phyloP scores from a whole-genome alignment of 92 coral and sea anemone genomes.

The Porites divaricata region DNA sequence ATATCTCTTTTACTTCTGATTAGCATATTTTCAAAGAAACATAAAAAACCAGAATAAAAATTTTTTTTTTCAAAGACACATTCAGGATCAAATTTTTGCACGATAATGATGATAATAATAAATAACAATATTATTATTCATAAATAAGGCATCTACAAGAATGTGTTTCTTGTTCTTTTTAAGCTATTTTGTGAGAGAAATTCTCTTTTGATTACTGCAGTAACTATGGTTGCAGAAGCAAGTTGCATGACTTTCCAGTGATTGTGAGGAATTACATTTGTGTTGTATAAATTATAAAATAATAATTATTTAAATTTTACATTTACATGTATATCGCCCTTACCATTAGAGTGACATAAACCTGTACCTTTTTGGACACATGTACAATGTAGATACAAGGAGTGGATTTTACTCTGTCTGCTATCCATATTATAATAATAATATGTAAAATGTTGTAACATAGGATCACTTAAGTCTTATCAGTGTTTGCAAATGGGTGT shows the following conservation, averaged over 20 bases:
- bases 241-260: background rate
- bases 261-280: too few species aligned
- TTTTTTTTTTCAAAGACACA: too few species aligned
- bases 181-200: background rate
- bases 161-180: background rate
- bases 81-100: too few species aligned
- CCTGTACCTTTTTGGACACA: background rate
- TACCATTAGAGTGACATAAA: background rate
- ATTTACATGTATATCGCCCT: background rate
- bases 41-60: too few species aligned
- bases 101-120: too few species aligned
- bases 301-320: constrained; percentile 31
- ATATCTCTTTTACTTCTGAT: too few species aligned
- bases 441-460: background rate
- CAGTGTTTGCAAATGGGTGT: constrained; percentile 21
- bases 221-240: constrained; percentile 9
- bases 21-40: too few species aligned
- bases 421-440: background rate
- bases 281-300: too few species aligned
- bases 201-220: background rate
- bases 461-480: background rate
- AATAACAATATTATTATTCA: too few species aligned
- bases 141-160: too few species aligned
- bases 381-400: background rate
- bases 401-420: background rate